Conservation (phyloP, 2,888 invertebrate species). For the Bugula neritina region DNA sequence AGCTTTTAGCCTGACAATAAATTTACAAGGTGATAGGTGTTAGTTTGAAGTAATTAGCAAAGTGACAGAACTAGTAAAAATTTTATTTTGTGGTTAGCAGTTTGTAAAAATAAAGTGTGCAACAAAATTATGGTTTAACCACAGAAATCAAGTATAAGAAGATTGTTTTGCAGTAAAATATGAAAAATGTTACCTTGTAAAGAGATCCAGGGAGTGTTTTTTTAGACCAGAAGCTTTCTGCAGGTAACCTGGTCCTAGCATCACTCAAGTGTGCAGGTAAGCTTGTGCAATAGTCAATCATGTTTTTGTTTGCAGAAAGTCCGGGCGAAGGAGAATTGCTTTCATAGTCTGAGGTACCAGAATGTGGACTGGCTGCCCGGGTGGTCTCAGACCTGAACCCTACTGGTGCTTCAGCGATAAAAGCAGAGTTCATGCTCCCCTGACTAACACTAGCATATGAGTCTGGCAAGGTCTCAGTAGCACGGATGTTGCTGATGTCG, state of each 20-base stretch:
- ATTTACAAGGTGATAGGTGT: no score
- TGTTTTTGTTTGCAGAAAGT: neutral
- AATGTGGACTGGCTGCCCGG: neutral
- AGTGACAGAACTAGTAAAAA: no score
- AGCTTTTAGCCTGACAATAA: no score
- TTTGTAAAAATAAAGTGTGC: no score
- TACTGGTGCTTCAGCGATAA: constrained; percentile 5
- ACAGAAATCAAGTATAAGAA: no score
- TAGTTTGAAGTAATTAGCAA: no score
- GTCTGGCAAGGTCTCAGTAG: neutral
- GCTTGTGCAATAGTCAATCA: constrained; percentile 11
- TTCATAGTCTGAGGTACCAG: constrained; percentile 20
- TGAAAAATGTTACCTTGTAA: no score
- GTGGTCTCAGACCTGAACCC: neutral
- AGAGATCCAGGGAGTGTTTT: neutral
- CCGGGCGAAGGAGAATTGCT: constrained; percentile 7
- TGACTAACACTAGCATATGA: neutral
- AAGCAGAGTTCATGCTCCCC: neutral
- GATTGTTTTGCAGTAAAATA: no score
- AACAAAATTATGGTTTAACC: no score
- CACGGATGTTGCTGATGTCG: neutral
- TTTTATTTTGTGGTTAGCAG: no score
- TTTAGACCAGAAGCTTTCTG: neutral
- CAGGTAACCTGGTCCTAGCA: neutral
- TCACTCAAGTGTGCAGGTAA: neutral